Evolutionary conservation across 2,113 vertebrate genomes (phyloP).

Genomic region (Myrmophylax atrothorax): DNA sequence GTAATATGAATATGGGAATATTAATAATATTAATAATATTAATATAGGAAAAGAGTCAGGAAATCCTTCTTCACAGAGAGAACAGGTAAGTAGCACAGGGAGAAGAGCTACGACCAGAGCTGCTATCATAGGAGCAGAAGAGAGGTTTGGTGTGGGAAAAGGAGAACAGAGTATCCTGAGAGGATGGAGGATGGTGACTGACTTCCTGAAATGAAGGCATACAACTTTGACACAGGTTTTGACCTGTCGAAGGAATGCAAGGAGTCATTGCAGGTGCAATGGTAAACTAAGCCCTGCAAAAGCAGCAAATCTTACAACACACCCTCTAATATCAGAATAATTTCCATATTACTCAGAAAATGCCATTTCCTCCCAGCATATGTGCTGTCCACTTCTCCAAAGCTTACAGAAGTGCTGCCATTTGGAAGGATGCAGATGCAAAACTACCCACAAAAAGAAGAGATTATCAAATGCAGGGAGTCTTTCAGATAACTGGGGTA

Average conservation of each 20-base stretch:
- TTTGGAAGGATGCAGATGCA: neutral
- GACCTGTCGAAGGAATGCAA: neutral
- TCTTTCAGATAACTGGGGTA: neutral
- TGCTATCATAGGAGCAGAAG: neutral
- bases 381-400: neutral
- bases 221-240: neutral
- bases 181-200: neutral
- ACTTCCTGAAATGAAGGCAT: neutral
- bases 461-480: rapidly evolving
- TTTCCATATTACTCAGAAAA: neutral
- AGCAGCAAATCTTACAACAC: neutral
- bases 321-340: neutral
- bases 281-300: neutral
- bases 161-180: neutral
- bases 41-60: neutral
- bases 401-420: neutral
- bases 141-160: neutral
- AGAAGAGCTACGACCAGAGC: neutral
- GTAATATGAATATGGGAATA: neutral
- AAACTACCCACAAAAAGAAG: neutral
- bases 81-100: neutral
- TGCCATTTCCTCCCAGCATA: neutral
- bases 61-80: neutral
- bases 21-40: neutral
- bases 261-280: neutral